Evolutionary conservation across 2,797 vertebrate species (phyloP).

Genomic region (Gallinago stenura): DNA sequence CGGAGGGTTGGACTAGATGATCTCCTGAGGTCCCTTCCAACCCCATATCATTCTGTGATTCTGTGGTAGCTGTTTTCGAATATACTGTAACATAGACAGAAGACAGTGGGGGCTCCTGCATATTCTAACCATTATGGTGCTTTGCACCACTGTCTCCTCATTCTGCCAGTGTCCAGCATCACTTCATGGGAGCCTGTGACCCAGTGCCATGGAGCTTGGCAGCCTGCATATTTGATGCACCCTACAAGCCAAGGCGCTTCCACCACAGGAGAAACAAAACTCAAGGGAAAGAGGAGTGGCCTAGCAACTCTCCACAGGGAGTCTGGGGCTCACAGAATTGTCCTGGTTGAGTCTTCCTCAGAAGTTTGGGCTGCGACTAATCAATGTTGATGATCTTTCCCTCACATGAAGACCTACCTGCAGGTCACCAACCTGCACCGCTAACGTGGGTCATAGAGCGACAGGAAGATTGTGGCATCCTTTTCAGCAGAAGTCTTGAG

Average conservation of each 20-base stretch:
- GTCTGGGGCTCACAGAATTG: background rate
- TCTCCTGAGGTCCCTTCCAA: too few species aligned
- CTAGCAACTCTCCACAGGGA: background rate
- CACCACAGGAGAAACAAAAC: background rate
- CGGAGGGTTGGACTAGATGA: too few species aligned
- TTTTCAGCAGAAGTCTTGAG: background rate
- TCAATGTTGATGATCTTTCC: background rate
- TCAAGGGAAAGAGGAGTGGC: background rate
- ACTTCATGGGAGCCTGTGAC: background rate
- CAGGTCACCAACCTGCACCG: background rate
- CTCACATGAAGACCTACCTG: background rate
- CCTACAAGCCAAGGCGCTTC: background rate
- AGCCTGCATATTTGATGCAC: background rate
- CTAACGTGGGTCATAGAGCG: background rate
- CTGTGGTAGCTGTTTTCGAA: background rate
- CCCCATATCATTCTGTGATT: too few species aligned
- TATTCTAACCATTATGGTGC: rapidly evolving
- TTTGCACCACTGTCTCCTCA: background rate
- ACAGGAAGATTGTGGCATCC: background rate
- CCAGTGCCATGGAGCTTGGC: background rate
- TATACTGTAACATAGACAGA: background rate
- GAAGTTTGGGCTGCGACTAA: background rate
- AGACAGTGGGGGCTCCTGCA: rapidly evolving
- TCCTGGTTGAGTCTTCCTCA: background rate
- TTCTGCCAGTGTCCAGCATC: background rate